Percentiles rank a stretch among this genome's conserved stretches.
These are phyloP conservation scores for Eilema sororculum DNA, from an alignment of 2,888 invertebrate species.

Conservation along the genomic window DNA sequence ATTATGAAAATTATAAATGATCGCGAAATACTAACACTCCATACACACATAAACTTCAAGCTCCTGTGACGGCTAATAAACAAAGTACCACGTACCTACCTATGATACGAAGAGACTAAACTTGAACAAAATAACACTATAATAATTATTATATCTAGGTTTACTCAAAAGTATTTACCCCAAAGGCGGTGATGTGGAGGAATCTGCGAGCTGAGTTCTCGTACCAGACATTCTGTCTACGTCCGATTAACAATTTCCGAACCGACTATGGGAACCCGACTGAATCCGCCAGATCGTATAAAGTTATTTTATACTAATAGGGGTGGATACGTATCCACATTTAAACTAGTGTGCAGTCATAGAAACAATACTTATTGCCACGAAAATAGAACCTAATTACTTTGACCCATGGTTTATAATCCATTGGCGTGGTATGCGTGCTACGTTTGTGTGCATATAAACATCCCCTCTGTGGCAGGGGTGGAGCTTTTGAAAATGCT, in stretches of 20 bases:
- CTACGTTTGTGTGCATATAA: conserved; percentile 41
- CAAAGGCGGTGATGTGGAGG: conserved; percentile 89
- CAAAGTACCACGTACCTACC: not conserved
- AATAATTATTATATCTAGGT: not conserved
- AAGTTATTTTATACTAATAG: conserved; percentile 73
- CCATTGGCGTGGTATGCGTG: conserved; percentile 25
- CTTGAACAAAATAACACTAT: not conserved
- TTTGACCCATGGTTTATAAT: conserved; percentile 54
- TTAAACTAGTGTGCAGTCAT: conserved; percentile 46
- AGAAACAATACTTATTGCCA: not conserved
- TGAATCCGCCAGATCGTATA: conserved; percentile 54
- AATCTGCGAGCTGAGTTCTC: conserved; percentile 90
- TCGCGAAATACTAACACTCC: not conserved
- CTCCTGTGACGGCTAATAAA: not conserved
- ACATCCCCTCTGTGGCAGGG: conserved; percentile 58
- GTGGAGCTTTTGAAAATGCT: conserved; percentile 57
- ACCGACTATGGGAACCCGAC: conserved; percentile 53
- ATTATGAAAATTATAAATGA: not conserved
- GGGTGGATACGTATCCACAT: conserved; percentile 62
- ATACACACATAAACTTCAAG: not conserved
- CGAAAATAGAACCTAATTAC: conserved; percentile 36
- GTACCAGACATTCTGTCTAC: conserved; percentile 70
- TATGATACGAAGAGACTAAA: no score
- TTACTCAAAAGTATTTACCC: conserved; percentile 78
- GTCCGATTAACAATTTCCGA: conserved; percentile 28